Evolutionary conservation across 2,113 vertebrate species (phyloP), one percentile per base, ranked within the genome.

Genomic region (Echinops telfairi): DNA sequence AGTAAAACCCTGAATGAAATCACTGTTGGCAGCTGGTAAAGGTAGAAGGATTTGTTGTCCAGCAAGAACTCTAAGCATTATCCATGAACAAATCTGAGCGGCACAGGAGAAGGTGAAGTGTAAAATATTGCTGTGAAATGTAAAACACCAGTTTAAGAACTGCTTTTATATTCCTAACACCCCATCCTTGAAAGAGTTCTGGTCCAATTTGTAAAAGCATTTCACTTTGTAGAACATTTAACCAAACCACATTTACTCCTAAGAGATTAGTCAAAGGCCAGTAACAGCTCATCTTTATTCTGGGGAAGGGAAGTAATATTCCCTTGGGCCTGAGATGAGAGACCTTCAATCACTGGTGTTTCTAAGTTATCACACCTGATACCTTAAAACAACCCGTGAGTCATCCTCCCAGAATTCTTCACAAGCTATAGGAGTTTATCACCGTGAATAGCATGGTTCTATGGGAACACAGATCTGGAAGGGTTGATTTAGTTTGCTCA

Each of bases 221-320:
- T 83, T 80, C 14, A 58, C 57, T 91, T 71, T 80, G 64, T 76
- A 40, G 76, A 85, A 83, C 64, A 81, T 31, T 90, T 33, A 58
- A 76, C 3, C 31, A 57, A 20, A 84, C 4, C 31, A 43, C 19
- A 84, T 33, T 47, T 85, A n/a, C 22, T 86, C 83, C 43, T 11
- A 33, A 29, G 25, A 77, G 58, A 58, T 36, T 68, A 38, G 57
- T 40, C 62, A 23, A 19, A 43, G 17, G 4, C n/a, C 71, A 53
- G 23, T 9, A 71, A 15, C 8, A 5, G 3, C 57, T 88, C 23
- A 6, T 89, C 88, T 80, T 90, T 89, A 43, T 88, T 60, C 11
- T 23, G 19, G 1, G 4, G 3, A 53, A 1, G 3, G 3, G 7
- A 0, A 6, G 14, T 66, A 31, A 58, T 4, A 77, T 23, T 11